Percentiles rank a stretch among this genome's conserved stretches.
phyloP scores from a whole-genome alignment of 2,797 vertebrate species.

The Etheostoma nigrum region DNA sequence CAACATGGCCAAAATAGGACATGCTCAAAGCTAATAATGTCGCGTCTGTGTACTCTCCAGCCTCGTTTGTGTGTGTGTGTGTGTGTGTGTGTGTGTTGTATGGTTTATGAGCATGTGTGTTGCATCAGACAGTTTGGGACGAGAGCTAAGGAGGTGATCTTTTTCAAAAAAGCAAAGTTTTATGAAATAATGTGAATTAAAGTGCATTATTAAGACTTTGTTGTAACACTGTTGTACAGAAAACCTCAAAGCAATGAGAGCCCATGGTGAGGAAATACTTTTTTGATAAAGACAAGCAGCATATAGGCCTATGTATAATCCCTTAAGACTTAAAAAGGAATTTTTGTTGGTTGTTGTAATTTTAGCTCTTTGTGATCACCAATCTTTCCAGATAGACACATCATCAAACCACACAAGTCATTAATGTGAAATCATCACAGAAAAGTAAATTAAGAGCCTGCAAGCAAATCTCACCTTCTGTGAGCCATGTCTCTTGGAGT shows the following conservation, averaged over 20 bases:
- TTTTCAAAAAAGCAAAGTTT: background rate
- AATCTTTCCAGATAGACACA: constrained; percentile 6
- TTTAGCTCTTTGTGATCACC: background rate
- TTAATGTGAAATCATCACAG: constrained; percentile 18
- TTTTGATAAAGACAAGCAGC: background rate
- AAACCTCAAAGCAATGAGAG: background rate
- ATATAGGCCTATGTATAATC: background rate
- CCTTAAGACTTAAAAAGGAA: background rate
- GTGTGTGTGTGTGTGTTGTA: background rate
- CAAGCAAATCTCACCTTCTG: constrained; percentile 90
- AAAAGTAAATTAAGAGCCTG: constrained; percentile 28
- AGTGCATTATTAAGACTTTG: background rate
- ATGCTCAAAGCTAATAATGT: constrained; percentile 77
- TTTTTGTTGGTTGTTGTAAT: no score
- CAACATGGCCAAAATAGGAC: constrained; percentile 80
- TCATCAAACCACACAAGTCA: constrained; percentile 3
- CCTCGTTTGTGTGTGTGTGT: no score
- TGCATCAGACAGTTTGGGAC: constrained; percentile 51
- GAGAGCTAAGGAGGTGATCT: constrained; percentile 9
- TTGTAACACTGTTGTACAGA: background rate
- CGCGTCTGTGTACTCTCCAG: constrained; percentile 62
- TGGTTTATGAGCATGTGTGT: constrained; percentile 60
- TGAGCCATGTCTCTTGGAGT: constrained; percentile 97
- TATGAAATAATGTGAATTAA: constrained; percentile 4
- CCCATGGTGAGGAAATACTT: background rate